Conservation (phyloP, 2,888 invertebrate species). For the Xylota sylvarum region DNA sequence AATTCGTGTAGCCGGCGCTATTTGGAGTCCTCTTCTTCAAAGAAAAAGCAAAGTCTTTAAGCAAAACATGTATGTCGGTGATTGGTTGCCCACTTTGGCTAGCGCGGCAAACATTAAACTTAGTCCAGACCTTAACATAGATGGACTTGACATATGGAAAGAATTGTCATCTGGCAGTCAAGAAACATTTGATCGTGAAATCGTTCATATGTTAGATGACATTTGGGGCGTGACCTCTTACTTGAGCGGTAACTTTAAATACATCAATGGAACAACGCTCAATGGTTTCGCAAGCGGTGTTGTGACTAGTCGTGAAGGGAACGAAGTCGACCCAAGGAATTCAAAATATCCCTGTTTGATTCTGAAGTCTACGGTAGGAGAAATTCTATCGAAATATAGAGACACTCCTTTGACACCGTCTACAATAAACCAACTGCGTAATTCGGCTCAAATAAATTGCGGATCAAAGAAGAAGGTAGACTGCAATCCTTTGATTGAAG, state of each 20-base stretch:
- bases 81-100: conserved; percentile 92
- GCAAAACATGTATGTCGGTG: conserved; percentile 91
- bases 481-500: conserved; percentile 81
- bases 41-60: conserved; percentile 86
- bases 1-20: conserved; percentile 90
- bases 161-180: conserved; percentile 85
- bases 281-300: conserved; percentile 79
- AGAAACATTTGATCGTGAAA: conserved; percentile 86
- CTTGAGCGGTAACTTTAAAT: conserved; percentile 81
- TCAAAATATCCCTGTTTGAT: conserved; percentile 79
- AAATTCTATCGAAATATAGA: conserved; percentile 78
- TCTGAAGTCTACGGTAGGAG: conserved; percentile 79
- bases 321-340: conserved; percentile 80
- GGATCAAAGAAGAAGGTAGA: conserved; percentile 66
- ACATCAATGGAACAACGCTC: conserved; percentile 82
- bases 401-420: conserved; percentile 68
- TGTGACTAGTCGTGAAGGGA: conserved; percentile 79
- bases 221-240: conserved; percentile 83
- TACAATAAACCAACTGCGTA: conserved; percentile 73
- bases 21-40: conserved; percentile 89
- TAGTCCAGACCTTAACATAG: conserved; percentile 84
- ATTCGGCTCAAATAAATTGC: conserved; percentile 78
- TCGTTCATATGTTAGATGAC: conserved; percentile 91
- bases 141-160: conserved; percentile 90
- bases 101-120: conserved; percentile 81